Evolutionary conservation across 2,797 vertebrate species (phyloP).

Genomic region (Ceyx erithaca): DNA sequence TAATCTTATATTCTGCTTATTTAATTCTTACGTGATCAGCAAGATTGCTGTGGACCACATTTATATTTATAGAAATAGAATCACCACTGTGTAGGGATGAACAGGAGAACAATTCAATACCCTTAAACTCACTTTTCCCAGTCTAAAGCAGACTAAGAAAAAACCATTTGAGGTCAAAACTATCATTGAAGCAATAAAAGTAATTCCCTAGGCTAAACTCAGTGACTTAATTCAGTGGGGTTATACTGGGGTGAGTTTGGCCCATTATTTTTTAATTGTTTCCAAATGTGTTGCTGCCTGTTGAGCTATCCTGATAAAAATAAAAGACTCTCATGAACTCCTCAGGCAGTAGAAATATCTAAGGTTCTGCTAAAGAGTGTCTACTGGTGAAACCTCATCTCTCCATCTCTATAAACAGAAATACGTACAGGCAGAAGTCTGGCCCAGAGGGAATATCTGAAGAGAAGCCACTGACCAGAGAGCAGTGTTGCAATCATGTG

Average conservation of each 20-base stretch:
- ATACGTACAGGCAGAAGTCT: neutral
- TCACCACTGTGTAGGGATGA: neutral
- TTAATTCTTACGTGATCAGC: neutral
- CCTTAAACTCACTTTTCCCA: neutral
- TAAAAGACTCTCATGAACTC: neutral
- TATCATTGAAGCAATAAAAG: constrained; percentile 12
- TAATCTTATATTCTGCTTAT: neutral
- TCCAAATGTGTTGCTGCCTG: constrained; percentile 21
- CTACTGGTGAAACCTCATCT: neutral
- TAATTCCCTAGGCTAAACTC: constrained; percentile 13
- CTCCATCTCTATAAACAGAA: neutral
- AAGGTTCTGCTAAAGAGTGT: neutral
- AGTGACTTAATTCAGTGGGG: constrained; percentile 17
- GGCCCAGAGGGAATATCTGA: neutral
- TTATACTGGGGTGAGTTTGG: constrained; percentile 42
- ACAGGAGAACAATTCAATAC: neutral
- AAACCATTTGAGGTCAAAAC: constrained; percentile 42
- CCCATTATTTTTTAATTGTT: constrained; percentile 46
- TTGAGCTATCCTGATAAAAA: constrained; percentile 7
- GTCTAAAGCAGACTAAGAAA: neutral
- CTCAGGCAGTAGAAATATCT: neutral
- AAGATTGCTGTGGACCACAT: neutral
- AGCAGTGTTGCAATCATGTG: neutral
- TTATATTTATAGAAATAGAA: neutral
- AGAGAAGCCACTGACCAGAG: neutral